phyloP scores from a whole-genome alignment of 1,140 invertebrate genomes.

The Zaprionus camerounensis region DNA sequence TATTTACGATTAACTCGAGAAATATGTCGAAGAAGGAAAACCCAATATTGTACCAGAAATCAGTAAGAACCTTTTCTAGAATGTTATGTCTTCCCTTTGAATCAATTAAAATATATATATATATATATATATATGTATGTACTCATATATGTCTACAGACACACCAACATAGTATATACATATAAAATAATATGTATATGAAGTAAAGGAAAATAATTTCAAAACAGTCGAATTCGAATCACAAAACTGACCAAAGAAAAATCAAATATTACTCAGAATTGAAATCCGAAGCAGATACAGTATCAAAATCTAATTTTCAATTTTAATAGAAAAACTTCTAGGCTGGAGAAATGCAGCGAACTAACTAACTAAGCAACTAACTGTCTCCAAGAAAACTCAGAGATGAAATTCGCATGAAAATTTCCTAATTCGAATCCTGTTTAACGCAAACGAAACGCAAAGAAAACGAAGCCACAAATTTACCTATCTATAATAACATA shows the following conservation, averaged over 20 bases:
- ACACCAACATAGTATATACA: constrained; percentile 17
- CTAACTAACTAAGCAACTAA: constrained; percentile 31
- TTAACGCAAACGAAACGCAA: constrained; percentile 18
- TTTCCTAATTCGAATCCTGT: constrained; percentile 44
- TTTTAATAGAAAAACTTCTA: not conserved
- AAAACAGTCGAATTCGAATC: constrained; percentile 24
- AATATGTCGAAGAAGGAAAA: constrained; percentile 21
- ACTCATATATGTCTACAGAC: constrained; percentile 14
- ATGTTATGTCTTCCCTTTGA: constrained; percentile 82
- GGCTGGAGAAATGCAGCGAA: not conserved
- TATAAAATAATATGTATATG: constrained; percentile 15
- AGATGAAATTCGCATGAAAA: constrained; percentile 9
- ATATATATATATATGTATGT: constrained; percentile 9
- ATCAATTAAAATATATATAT: constrained; percentile 66
- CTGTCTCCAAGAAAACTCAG: constrained; percentile 23
- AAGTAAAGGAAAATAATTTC: constrained; percentile 7
- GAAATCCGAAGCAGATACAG: not conserved
- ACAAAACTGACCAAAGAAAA: constrained; percentile 38
- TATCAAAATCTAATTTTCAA: constrained; percentile 3
- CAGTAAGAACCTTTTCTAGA: constrained; percentile 80
- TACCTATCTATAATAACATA: constrained; percentile 54
- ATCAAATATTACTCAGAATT: not conserved
- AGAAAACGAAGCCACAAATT: constrained; percentile 63
- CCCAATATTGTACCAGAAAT: constrained; percentile 57
- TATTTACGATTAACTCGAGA: constrained; percentile 32